These are phyloP conservation scores for Sipha flava DNA, from an alignment of 1,140 invertebrate species.

Conservation along the genomic window DNA sequence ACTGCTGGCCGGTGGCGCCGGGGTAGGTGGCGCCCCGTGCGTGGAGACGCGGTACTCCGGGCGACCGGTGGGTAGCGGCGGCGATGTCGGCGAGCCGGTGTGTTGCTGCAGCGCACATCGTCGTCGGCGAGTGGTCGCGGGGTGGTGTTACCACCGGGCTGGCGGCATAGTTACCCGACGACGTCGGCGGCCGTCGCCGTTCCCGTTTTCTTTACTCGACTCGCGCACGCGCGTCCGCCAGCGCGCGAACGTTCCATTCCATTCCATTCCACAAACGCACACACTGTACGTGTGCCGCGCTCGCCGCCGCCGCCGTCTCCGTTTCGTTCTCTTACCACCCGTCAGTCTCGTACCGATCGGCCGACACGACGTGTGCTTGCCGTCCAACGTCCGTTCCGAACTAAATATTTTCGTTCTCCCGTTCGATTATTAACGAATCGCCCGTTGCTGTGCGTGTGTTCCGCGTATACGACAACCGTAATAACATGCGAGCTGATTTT, in stretches of 20 bases:
- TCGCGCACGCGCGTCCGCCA: background rate
- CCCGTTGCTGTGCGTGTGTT: too few species aligned
- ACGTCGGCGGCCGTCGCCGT: constrained; percentile 17
- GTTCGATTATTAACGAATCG: background rate
- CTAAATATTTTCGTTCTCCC: background rate
- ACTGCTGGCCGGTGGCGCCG: constrained; percentile 10
- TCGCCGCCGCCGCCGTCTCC: background rate
- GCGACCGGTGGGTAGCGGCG: background rate
- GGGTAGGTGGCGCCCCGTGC: constrained; percentile 27
- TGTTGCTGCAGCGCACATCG: background rate
- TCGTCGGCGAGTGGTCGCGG: background rate
- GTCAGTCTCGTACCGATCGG: constrained; percentile 21
- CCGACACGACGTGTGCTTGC: background rate
- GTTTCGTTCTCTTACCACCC: background rate
- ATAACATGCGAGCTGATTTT: too few species aligned
- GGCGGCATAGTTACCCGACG: constrained; percentile 9
- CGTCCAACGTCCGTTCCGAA: background rate
- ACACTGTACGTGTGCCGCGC: background rate
- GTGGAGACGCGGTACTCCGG: constrained; percentile 8
- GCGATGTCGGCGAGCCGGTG: background rate
- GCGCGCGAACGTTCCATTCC: background rate
- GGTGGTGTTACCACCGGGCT: background rate
- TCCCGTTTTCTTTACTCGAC: constrained; percentile 17
- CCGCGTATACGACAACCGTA: too few species aligned
- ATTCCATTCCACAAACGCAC: background rate